Base-by-base conservation (phyloP, 2,113 vertebrate genomes). In the Canis aureus region DNA sequence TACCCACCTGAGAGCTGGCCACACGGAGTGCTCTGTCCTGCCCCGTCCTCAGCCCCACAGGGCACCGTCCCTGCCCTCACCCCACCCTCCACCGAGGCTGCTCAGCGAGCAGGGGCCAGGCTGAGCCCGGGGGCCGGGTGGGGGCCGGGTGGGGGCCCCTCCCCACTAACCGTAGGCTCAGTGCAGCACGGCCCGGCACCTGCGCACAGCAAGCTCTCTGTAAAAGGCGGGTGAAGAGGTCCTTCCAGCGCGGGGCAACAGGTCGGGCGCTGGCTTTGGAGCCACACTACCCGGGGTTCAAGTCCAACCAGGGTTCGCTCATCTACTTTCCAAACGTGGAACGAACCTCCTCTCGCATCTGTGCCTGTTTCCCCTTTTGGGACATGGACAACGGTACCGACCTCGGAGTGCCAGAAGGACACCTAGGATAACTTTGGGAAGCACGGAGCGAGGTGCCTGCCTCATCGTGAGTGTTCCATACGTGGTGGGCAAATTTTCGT, bases 11-110 rank as follows among this genome's bases (percentile, higher is more conserved):
- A 74, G 59, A 29, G 9, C 22, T 7, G 2, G 19, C 49, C 73
- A 27, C 0, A 3, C 0, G 9, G 23, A 35, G 11, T 22, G n/a
- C 57, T 43, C 32, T 6, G 35, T 29, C 83, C 29, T 27, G 19
- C 27, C n/a, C 32, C 32, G 49, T 2, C 74, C 69, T 23, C 55
- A 3, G 74, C 64, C 59, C 25, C 4, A 0, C 22, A 55, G 32
- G 29, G 16, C 35, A 32, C 17, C 0, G 25, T 11, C 38, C 53
- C 6, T 16, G 11, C 25, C 38, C 43, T 10, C 1, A 3, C 17
- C 35, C 43, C 7, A 1, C 10, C 3, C 32, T 0, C 1, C 32
- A 4, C 62, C 5, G 1, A 0, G 12, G 2, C 32, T 25, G 27
- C 60, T 76, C 59, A 43, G 43, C 43, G 20, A 69, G 78, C 62